Evolutionary conservation across 64 coral and sea anemone genomes (phyloP), one percentile per base, ranked within the genome.

Genomic region (Hydrozoanthus tunicans): DNA sequence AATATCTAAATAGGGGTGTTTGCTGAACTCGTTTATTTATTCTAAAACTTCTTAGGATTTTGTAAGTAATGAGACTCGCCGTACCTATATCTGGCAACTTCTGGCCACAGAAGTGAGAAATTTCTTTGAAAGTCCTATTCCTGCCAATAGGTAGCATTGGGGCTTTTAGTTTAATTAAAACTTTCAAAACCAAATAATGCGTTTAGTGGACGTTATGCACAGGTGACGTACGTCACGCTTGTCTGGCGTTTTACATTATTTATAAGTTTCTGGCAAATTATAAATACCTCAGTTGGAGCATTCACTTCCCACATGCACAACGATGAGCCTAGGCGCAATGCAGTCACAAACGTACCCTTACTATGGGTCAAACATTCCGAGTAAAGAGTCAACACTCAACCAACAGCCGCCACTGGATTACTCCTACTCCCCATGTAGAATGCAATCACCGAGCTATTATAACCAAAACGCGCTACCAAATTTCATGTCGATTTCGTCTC

Each of bases 181-280:
- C 93, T 94, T 96, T 96, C 92, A 94, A 93, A 93, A 96, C 91
- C 89, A 91, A 93, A 96, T 96, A 96, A 96, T 96, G 92, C 89
- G 77, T 89, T 90, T 94, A 93, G 91, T 89, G 89, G 95, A 94
- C 90, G 91, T 96, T 96, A 93, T 92, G 90, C 91, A 92, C 95
- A 96, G 95, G 95, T 96, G 95, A 96, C 96, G 86, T 98, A 60
- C 91, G 96, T 98, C 96, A 98, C 93, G 96, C 96, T 98, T 98
- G 96, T 98, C 93, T 98, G 93, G 93, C 96, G 93, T 98, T 94
- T 92, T 98, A 93, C 93, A 98, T 98, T 92, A 98, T 98, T 98
- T 93, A 98, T 98, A 92, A 90, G 77, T 81, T 83, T 85, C 91
- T 89, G 93, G 91, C 86, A 92, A 88, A 92, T 98, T 98, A 98